Evolutionary conservation across 2,113 vertebrate species (phyloP).

Genomic region (Coryphaenoides rupestris): DNA sequence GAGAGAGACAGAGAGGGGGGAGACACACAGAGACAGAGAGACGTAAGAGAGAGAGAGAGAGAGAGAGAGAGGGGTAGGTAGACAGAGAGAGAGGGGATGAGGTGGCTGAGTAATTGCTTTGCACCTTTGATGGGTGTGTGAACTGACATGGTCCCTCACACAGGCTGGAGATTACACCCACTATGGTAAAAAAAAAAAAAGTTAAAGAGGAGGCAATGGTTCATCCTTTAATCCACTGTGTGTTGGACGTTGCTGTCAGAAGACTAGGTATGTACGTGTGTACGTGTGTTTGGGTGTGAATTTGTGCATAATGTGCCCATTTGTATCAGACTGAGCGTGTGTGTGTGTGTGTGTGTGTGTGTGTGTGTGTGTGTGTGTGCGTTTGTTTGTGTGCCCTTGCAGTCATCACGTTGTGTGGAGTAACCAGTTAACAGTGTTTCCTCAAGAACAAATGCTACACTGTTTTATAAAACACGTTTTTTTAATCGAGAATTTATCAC

Average conservation of each 20-base stretch:
- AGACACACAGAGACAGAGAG: neutral
- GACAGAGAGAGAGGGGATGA: slow-evolving; percentile 16
- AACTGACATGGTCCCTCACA: slow-evolving; percentile 23
- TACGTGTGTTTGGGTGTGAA: neutral
- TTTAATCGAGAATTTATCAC: too few relatives aligned
- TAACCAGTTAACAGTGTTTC: neutral
- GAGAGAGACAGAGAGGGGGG: neutral
- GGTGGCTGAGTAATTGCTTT: slow-evolving; percentile 52
- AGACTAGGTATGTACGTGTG: neutral
- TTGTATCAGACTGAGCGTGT: too few relatives aligned
- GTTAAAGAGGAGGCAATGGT: slow-evolving; percentile 15
- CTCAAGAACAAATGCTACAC: too few relatives aligned
- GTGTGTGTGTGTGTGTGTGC: neutral
- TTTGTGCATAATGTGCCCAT: too few relatives aligned
- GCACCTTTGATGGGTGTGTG: slow-evolving; percentile 41
- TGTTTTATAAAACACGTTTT: too few relatives aligned
- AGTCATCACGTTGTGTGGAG: neutral
- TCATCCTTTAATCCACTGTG: slow-evolving; percentile 22
- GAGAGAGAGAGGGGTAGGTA: neutral
- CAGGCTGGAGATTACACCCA: slow-evolving; percentile 41
- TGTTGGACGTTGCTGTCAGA: neutral
- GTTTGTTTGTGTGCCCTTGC: neutral
- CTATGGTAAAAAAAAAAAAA: slow-evolving; percentile 14
- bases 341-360: neutral
- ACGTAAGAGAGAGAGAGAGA: neutral